phyloP scores from a whole-genome alignment of 2,888 invertebrate species.

The Dynastes tityus region DNA sequence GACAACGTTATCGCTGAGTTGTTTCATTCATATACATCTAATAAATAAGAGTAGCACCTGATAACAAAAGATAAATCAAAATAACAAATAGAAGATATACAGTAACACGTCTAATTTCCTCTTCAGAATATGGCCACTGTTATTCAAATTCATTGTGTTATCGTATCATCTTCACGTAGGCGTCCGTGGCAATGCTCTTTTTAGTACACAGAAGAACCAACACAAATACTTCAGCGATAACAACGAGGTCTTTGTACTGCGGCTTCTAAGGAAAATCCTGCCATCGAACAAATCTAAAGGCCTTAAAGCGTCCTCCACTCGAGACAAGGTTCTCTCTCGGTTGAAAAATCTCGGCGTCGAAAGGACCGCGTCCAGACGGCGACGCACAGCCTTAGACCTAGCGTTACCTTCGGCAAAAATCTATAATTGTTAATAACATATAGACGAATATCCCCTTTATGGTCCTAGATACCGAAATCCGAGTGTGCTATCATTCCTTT shows the following conservation, averaged over 20 bases:
- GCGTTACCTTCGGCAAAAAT: constrained; percentile 25
- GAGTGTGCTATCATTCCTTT: neutral
- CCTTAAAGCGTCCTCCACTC: constrained; percentile 39
- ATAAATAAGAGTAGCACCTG: too few relatives aligned
- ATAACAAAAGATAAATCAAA: neutral
- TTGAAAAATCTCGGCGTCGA: constrained; percentile 41
- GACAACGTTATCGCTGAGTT: too few relatives aligned
- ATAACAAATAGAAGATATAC: neutral
- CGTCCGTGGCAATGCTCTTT: constrained; percentile 22
- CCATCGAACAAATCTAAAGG: constrained; percentile 41
- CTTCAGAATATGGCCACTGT: neutral
- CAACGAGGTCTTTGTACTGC: constrained; percentile 32
- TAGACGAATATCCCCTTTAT: neutral
- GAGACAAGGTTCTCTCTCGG: constrained; percentile 19
- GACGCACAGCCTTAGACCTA: constrained; percentile 26
- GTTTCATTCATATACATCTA: too few relatives aligned
- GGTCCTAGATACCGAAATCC: neutral
- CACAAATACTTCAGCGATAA: constrained; percentile 43
- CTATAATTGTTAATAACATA: constrained; percentile 39
- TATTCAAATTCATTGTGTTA: constrained; percentile 17
- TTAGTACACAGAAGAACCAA: constrained; percentile 21
- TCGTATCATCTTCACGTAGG: constrained; percentile 22
- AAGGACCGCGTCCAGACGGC: constrained; percentile 37
- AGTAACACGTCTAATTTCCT: constrained; percentile 6
- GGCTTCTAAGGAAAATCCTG: constrained; percentile 1